These are phyloP conservation scores for Sebastes minor DNA, from an alignment of 2,797 vertebrate genomes.

Conservation along the genomic window DNA sequence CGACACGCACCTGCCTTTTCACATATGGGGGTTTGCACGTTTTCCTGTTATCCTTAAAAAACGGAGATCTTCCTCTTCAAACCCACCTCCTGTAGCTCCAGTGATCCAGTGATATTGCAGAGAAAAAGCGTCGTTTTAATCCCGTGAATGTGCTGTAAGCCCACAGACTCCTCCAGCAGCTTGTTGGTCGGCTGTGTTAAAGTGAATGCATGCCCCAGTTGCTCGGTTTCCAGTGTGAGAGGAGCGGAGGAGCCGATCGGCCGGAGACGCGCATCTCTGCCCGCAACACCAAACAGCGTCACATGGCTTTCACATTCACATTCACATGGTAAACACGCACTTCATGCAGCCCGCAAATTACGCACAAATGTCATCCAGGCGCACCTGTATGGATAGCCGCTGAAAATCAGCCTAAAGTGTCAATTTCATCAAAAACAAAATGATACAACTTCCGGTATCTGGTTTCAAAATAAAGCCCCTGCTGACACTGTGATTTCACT, in stretches of 20 bases:
- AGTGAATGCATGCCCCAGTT: conserved; percentile 60
- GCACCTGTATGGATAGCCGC: conserved; percentile 66
- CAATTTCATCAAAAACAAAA: neutral
- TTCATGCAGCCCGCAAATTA: conserved; percentile 13
- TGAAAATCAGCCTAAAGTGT: conserved; percentile 33
- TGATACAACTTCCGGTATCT: conserved; percentile 42
- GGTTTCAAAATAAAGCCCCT: conserved; percentile 71
- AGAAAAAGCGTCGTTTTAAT: conserved; percentile 48
- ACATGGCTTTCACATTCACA: neutral
- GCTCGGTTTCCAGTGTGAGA: conserved; percentile 29
- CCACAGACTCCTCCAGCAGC: conserved; percentile 41
- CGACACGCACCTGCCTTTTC: conserved; percentile 32
- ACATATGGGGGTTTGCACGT: neutral
- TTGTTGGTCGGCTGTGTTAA: conserved; percentile 63
- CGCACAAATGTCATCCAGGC: conserved; percentile 33
- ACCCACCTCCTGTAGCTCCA: conserved; percentile 19
- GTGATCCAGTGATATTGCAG: conserved; percentile 21
- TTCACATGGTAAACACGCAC: conserved; percentile 8
- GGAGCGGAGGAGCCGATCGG: conserved; percentile 16
- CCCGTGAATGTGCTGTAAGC: conserved; percentile 38
- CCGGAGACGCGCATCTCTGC: neutral
- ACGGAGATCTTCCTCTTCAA: neutral
- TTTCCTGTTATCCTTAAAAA: neutral
- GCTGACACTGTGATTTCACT: neutral
- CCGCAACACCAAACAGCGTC: neutral